These are phyloP conservation scores for Collichthys lucidus DNA, from an alignment of 2,113 vertebrate genomes.

Conservation along the genomic window DNA sequence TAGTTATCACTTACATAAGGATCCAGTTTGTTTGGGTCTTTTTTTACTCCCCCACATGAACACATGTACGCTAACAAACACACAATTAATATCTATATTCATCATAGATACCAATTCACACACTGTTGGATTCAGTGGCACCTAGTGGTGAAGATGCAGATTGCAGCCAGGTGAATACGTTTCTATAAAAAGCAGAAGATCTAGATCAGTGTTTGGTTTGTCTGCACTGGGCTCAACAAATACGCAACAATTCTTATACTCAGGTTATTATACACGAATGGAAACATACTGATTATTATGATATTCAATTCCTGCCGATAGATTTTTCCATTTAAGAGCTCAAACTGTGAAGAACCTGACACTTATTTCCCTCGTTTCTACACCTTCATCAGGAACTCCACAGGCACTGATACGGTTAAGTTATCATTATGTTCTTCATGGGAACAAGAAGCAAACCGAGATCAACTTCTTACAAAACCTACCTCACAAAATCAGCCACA, in stretches of 20 bases:
- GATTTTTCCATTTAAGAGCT: neutral
- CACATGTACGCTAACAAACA: neutral
- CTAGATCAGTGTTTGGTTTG: too few species aligned
- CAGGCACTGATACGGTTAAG: neutral
- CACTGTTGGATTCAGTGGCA: neutral
- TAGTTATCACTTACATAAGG: neutral
- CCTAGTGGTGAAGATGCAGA: too few species aligned
- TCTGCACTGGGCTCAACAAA: too few species aligned
- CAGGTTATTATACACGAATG: too few species aligned
- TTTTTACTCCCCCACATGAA: conserved; percentile 7
- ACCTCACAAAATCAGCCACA: neutral
- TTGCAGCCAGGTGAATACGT: too few species aligned
- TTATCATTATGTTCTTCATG: neutral
- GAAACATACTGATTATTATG: too few species aligned
- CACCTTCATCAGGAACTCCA: neutral
- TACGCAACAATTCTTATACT: too few species aligned
- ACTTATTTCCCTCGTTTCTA: neutral
- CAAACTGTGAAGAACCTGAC: neutral
- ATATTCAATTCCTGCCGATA: too few species aligned
- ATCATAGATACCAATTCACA: neutral
- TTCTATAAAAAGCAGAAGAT: too few species aligned
- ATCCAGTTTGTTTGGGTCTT: neutral
- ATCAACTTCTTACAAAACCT: neutral
- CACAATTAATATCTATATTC: neutral
- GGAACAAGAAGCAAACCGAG: neutral